Evolutionary conservation across 2,888 invertebrate genomes (phyloP).

Genomic region (Cartodere bifasciata): DNA sequence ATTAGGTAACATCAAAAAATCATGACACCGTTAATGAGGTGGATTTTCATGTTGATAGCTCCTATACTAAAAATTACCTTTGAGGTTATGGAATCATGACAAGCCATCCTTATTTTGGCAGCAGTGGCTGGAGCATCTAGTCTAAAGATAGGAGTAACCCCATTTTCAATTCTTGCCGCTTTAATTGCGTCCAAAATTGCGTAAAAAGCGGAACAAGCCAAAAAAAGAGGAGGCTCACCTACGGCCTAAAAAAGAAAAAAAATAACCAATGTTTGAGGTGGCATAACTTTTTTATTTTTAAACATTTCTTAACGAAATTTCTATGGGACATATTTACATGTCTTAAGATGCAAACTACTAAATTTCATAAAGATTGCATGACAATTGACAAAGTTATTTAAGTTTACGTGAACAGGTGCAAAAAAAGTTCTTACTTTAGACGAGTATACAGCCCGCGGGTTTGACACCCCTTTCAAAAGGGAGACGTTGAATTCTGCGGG

Average conservation of each 20-base stretch:
- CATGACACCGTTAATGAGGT: too few species aligned
- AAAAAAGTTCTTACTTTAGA: slow-evolving; percentile 93
- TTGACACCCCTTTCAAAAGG: slow-evolving; percentile 78
- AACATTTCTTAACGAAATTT: too few species aligned
- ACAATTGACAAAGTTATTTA: too few species aligned
- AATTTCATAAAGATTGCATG: too few species aligned
- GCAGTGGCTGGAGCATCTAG: slow-evolving; percentile 80
- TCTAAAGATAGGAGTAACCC: slow-evolving; percentile 44
- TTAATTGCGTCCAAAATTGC: slow-evolving; percentile 81
- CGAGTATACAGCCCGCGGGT: slow-evolving; percentile 84
- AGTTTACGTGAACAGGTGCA: too few species aligned
- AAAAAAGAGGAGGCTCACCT: slow-evolving; percentile 89
- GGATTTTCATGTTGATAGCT: too few species aligned
- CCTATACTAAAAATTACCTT: too few species aligned
- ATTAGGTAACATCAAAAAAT: too few species aligned
- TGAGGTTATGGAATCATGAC: slow-evolving; percentile 67
- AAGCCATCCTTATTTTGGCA: slow-evolving; percentile 80
- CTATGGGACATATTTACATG: too few species aligned
- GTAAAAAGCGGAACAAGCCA: slow-evolving; percentile 78
- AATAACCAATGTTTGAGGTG: too few species aligned
- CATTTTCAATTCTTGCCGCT: slow-evolving; percentile 62
- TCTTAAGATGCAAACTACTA: too few species aligned
- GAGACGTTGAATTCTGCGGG: slow-evolving; percentile 88
- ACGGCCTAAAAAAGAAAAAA: slow-evolving; percentile 56
- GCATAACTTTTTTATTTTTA: too few species aligned